Conservation (phyloP, 2,888 invertebrate species). For the Dolomedes plantarius region DNA sequence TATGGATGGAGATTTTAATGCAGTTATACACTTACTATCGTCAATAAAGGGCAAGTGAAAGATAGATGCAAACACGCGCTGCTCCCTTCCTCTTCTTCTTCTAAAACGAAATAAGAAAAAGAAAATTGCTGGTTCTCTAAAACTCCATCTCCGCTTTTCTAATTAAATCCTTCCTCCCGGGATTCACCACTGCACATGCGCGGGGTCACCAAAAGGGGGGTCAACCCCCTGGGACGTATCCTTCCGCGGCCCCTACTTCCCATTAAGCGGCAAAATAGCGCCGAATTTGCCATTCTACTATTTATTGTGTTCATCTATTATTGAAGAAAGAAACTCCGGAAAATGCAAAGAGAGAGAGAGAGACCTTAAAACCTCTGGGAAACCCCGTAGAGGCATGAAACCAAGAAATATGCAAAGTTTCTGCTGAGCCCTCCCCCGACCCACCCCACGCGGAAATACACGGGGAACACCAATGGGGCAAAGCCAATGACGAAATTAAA, state of each 20-base stretch:
- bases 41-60: slow-evolving; percentile 1
- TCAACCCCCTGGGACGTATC: slow-evolving; percentile 43
- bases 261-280: slow-evolving; percentile 59
- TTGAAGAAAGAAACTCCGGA: slow-evolving; percentile 66
- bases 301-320: slow-evolving; percentile 71
- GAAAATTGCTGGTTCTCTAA: background rate
- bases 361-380: slow-evolving; percentile 22
- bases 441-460: slow-evolving; percentile 16
- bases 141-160: slow-evolving; percentile 52
- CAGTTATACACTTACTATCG: background rate
- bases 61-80: background rate
- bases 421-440: background rate
- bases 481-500: slow-evolving; percentile 60
- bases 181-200: slow-evolving; percentile 35
- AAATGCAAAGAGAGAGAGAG: slow-evolving; percentile 29
- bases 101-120: background rate
- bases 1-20: slow-evolving; percentile 9
- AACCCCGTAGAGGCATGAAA: slow-evolving; percentile 23
- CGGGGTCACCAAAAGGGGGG: slow-evolving; percentile 21
- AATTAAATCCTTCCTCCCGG: slow-evolving; percentile 57
- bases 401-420: slow-evolving; percentile 70
- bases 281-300: slow-evolving; percentile 62
- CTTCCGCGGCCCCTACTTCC: slow-evolving; percentile 24
- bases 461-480: slow-evolving; percentile 39
- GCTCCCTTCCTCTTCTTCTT: background rate